A percentile compares a stretch with the other conserved stretches of the same genome.
phyloP scores from a whole-genome alignment of 2,797 vertebrate species.

The Melanotaenia trifasciata region DNA sequence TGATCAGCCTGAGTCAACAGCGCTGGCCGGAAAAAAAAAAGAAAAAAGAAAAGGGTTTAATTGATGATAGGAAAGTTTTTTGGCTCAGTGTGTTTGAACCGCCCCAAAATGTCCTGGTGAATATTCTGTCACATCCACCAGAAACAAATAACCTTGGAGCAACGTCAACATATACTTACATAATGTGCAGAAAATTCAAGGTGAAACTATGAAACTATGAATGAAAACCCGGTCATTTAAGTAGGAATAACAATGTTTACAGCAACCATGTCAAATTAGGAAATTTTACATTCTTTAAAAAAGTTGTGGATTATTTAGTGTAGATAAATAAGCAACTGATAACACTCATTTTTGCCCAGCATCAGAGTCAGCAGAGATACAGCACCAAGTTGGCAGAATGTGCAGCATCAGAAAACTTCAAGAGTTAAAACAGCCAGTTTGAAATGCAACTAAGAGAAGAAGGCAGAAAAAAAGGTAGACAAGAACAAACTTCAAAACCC shows the following conservation, averaged over 20 bases:
- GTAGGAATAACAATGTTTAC: neutral
- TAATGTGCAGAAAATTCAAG: constrained; percentile 26
- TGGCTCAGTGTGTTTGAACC: constrained; percentile 69
- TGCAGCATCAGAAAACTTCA: constrained; percentile 54
- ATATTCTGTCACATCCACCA: constrained; percentile 61
- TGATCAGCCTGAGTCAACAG: constrained; percentile 83
- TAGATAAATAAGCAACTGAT: neutral
- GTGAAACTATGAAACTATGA: constrained; percentile 35
- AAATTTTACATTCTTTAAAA: neutral
- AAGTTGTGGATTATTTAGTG: neutral
- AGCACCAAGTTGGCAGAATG: constrained; percentile 25
- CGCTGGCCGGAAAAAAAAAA: constrained; percentile 64
- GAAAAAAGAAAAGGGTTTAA: constrained; percentile 57
- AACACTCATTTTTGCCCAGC: constrained; percentile 1
- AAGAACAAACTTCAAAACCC: constrained; percentile 75
- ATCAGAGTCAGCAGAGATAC: constrained; percentile 30
- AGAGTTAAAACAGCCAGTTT: constrained; percentile 54
- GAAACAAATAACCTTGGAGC: constrained; percentile 59
- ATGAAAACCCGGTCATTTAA: constrained; percentile 26
- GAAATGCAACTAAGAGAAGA: constrained; percentile 52
- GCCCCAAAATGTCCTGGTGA: constrained; percentile 61
- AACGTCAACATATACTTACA: constrained; percentile 28
- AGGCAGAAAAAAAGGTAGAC: constrained; percentile 37
- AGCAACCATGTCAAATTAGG: neutral
- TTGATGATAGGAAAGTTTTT: constrained; percentile 76